Evolutionary conservation across 2,113 vertebrate genomes (phyloP).

Genomic region (Lanius collurio): DNA sequence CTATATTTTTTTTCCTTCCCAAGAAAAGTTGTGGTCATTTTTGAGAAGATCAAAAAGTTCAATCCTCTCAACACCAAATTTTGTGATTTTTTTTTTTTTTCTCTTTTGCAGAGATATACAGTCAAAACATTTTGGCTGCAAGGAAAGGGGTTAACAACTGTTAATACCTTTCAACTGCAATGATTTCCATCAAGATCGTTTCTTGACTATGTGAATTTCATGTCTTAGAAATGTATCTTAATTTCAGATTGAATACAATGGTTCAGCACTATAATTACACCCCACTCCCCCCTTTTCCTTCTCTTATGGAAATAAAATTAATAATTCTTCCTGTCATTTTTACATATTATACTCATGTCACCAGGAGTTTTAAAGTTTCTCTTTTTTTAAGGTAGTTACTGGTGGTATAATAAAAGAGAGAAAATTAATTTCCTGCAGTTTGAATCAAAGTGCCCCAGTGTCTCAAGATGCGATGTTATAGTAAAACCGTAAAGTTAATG

Average conservation of each 20-base stretch:
- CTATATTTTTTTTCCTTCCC: background rate
- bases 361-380: constrained; percentile 55
- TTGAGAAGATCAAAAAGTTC: background rate
- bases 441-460: constrained; percentile 65
- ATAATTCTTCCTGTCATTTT: constrained; percentile 68
- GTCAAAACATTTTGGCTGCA: constrained; percentile 54
- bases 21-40: constrained; percentile 9
- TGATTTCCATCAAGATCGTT: constrained; percentile 34
- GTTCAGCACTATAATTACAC: constrained; percentile 57
- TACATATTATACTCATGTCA: constrained; percentile 51
- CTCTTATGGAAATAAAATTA: constrained; percentile 60
- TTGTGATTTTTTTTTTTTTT: background rate
- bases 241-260: constrained; percentile 34
- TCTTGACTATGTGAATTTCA: background rate
- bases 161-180: constrained; percentile 28
- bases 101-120: background rate
- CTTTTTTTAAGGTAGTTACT: constrained; percentile 49
- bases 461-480: constrained; percentile 54
- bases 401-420: constrained; percentile 64
- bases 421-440: constrained; percentile 77
- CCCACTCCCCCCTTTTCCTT: background rate
- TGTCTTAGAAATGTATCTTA: constrained; percentile 47
- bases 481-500: constrained; percentile 73
- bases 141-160: constrained; percentile 46
- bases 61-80: background rate